Percentiles rank a stretch among this genome's conserved stretches.
Evolutionary conservation across 2,797 vertebrate species (phyloP).

Genomic region (Urosaurus nigricauda): DNA sequence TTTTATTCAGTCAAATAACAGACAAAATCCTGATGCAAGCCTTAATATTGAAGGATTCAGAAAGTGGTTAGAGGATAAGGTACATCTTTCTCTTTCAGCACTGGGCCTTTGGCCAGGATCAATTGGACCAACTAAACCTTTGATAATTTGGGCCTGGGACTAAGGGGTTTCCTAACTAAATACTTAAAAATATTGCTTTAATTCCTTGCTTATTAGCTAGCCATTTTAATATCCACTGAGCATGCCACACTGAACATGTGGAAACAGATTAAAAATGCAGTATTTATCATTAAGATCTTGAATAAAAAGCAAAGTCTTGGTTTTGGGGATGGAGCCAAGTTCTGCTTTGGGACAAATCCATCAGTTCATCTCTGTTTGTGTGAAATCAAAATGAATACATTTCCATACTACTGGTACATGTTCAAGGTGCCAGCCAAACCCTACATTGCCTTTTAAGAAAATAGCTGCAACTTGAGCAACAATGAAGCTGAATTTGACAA

Average conservation of each 20-base stretch:
- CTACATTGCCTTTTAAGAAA: neutral
- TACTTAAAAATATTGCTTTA: neutral
- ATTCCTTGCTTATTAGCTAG: neutral
- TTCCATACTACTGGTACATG: neutral
- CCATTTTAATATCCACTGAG: neutral
- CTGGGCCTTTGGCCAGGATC: too few species aligned
- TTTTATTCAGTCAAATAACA: too few species aligned
- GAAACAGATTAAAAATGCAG: neutral
- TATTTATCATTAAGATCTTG: neutral
- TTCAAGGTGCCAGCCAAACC: neutral
- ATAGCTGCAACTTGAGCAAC: neutral
- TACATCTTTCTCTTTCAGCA: too few species aligned
- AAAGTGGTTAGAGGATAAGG: too few species aligned
- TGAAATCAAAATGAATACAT: neutral
- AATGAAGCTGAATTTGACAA: neutral
- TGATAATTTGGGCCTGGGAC: too few species aligned
- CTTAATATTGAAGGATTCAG: too few species aligned
- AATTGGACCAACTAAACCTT: too few species aligned
- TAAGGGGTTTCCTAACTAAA: neutral
- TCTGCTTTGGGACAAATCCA: neutral
- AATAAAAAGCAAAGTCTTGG: neutral
- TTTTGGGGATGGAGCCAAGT: too few species aligned
- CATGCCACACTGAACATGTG: neutral
- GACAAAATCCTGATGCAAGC: too few species aligned
- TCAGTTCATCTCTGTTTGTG: neutral